Base-by-base conservation (phyloP, 2,888 invertebrate genomes). In the Lasioglossum oenotherae region DNA sequence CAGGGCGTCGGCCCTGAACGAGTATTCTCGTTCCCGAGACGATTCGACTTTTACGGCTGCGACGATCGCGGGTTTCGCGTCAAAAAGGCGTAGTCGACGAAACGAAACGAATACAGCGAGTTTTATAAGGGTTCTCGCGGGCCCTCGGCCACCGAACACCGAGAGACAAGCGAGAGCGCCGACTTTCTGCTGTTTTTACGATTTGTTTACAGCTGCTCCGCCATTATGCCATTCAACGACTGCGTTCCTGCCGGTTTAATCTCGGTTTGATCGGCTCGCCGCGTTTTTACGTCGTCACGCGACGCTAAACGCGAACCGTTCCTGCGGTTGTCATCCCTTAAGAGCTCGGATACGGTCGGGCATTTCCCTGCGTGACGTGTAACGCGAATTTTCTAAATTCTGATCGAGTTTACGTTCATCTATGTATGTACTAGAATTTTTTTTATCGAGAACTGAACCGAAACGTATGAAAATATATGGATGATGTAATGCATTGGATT, bases 151-250 rank as follows among this genome's bases (percentile, higher is more conserved):
- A 79, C 81, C 89, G 92, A 92, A 91, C 89, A 88, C 82, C 88
- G 91, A 87, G 84, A 90, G 80, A 84, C 87, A 82, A 41, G 81
- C 85, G 84, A 85, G 87, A 80, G 86, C 85, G 69, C 49, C 74
- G 79, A 80, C 87, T 84, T 82, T 80, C 84, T 84, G 84, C 80
- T 89, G 89, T 88, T 93, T 94, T 94, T 93, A 94, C 94, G 94
- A 94, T 94, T 94, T 94, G 94, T 94, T 94, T 94, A 94, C 94
- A 94, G 91, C 93, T 86, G 86, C 87, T 87, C 82, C 85, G 73
- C 89, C 87, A 90, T 92, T 90, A 91, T 90, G 85, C 91, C 87
- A 88, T 87, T 89, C 90, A 90, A 92, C 92, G 89, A 90, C 89
- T 78, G 73, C 88, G 81, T 89, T 80, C 67, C 75, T 84, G 84